phyloP scores from a whole-genome alignment of 2,797 vertebrate genomes.

The Tinamus major region DNA sequence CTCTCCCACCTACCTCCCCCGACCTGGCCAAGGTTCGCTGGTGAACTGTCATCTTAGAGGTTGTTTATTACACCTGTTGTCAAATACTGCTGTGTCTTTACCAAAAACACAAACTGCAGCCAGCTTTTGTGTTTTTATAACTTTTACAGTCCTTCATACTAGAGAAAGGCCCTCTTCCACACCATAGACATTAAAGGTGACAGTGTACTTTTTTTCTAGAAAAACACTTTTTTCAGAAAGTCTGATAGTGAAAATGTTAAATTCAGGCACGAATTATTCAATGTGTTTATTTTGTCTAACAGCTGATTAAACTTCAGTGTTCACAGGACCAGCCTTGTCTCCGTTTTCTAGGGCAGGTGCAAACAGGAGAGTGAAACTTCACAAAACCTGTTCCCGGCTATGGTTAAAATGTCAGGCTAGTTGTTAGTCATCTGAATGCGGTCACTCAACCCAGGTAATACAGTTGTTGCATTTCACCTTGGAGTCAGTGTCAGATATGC shows the following conservation, averaged over 20 bases:
- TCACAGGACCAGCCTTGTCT: neutral
- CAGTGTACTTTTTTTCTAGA: neutral
- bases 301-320: neutral
- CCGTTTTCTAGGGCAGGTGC: fast-evolving
- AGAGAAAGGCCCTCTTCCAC: fast-evolving
- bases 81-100: neutral
- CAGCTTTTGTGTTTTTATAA: neutral
- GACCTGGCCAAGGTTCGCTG: fast-evolving
- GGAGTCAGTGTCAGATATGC: fast-evolving
- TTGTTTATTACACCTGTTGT: fast-evolving
- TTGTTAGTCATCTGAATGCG: neutral
- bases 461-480: neutral
- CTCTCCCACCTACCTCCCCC: too few species aligned
- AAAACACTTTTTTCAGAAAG: fast-evolving
- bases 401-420: neutral
- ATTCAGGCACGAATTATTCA: neutral
- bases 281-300: neutral
- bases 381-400: neutral
- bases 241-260: fast-evolving
- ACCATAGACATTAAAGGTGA: too few species aligned
- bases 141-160: neutral
- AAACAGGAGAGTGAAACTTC: neutral
- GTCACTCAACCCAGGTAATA: neutral
- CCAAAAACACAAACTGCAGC: fast-evolving
- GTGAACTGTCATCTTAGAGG: fast-evolving